Conservation (phyloP, 1,140 invertebrate species). For the Pentalonia nigronervosa region DNA sequence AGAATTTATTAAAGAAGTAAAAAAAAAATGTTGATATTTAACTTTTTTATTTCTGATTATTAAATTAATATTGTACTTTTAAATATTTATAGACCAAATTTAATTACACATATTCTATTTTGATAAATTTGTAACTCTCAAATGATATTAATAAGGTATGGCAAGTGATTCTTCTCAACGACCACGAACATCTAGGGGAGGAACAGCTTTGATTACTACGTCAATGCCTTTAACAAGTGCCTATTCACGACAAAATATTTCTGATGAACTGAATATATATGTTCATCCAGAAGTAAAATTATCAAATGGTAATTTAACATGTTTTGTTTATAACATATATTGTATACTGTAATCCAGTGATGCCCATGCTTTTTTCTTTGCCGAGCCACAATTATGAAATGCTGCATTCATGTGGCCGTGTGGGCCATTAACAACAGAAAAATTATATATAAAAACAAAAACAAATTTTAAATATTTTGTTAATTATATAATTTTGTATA, state of each 20-base stretch:
- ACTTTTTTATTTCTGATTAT: not conserved
- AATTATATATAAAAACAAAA: not conserved
- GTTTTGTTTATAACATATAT: not conserved
- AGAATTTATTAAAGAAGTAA: not conserved
- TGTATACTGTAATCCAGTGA: not conserved
- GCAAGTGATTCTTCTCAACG: conserved; percentile 49
- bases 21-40: not conserved
- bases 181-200: conserved; percentile 22
- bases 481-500: not conserved
- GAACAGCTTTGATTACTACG: conserved; percentile 37
- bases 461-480: not conserved
- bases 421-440: not conserved
- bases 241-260: conserved; percentile 48
- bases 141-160: conserved; percentile 2
- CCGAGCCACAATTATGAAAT: not conserved
- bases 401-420: not conserved
- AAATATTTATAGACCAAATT: not conserved
- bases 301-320: conserved; percentile 25
- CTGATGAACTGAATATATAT: conserved; percentile 33
- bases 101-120: not conserved
- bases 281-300: conserved; percentile 17
- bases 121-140: not conserved
- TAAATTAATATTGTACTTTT: not conserved
- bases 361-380: not conserved
- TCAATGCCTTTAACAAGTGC: conserved; percentile 33